phyloP scores from a whole-genome alignment of 2,888 invertebrate genomes.

The Oasisia sp. region DNA sequence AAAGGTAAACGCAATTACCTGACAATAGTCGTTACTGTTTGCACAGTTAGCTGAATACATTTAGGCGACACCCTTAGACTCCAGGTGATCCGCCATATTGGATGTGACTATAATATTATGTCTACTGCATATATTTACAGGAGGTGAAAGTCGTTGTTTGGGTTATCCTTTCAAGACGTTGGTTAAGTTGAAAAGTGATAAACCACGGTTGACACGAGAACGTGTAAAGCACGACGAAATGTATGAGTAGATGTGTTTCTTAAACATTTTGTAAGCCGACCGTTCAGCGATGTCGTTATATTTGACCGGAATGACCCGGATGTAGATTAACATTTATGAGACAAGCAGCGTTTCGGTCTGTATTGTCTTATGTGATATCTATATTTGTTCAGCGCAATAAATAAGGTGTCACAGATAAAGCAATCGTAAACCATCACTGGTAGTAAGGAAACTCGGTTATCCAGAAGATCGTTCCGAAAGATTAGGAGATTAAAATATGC shows the following conservation, averaged over 20 bases:
- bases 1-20: neutral
- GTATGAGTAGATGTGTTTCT: neutral
- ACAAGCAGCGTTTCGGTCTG: neutral
- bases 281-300: neutral
- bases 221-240: neutral
- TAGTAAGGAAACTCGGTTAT: neutral
- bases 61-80: neutral
- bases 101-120: neutral
- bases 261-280: neutral
- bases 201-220: neutral
- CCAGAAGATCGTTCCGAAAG: neutral
- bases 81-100: neutral
- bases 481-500: neutral
- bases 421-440: slow-evolving; percentile 1
- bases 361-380: neutral
- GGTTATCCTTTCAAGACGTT: neutral
- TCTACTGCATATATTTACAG: neutral
- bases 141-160: neutral
- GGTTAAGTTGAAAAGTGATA: neutral
- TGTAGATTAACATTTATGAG: neutral
- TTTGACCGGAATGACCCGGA: neutral
- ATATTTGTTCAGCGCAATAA: neutral
- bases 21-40: neutral
- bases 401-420: neutral
- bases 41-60: neutral